Base-by-base conservation (phyloP, 2,888 invertebrate genomes). In the Heliconius ismenius region DNA sequence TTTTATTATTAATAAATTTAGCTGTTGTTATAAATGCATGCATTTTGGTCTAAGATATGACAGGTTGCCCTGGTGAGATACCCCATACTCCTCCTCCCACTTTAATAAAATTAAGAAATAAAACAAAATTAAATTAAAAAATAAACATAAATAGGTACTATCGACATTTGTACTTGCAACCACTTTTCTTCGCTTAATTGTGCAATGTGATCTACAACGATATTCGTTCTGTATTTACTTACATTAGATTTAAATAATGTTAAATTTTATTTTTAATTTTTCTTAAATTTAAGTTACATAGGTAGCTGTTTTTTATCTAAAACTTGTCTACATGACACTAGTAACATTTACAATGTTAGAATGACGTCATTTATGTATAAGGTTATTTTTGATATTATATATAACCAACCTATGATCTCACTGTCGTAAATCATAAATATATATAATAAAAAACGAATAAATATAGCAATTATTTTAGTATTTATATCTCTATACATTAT, bases 351-450 rank as follows among this genome's bases (percentile, higher is more conserved):
- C 58, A 58, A 32, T 36, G 58, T 36, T 70, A 36, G 3, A 36
- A 58, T 70, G 58, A 70, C 18, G 36, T 70, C n/a, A 70, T 70
- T 54, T 70, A 58, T 43, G 4, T 7, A 58, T 28, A n/a, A 70
- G 32, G 15, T 28, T 13, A 32, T 70, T 54, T 58, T n/a, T n/a
- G 7, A 36, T 18, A 58, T 26, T 67, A 24, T 67, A 24, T 67
- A 43, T 67, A 24, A 65, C 36, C 65, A 39, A 67, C 36, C 39
- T 39, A 39, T 67, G 67, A 67, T 67, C 67, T 39, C 67, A 67
- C 24, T 13, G 15, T 24, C 15, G 39, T 67, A 67, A 39, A 67
- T 67, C 39, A 67, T 15, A 15, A 65, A 21, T 11, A 32, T 21
- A n/a, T n/a, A 43, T 15, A 24, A 24, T 15, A 39, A 15, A 67